Evolutionary conservation across 2,113 vertebrate genomes (phyloP).

Genomic region (Nycticryphes semicollaris): DNA sequence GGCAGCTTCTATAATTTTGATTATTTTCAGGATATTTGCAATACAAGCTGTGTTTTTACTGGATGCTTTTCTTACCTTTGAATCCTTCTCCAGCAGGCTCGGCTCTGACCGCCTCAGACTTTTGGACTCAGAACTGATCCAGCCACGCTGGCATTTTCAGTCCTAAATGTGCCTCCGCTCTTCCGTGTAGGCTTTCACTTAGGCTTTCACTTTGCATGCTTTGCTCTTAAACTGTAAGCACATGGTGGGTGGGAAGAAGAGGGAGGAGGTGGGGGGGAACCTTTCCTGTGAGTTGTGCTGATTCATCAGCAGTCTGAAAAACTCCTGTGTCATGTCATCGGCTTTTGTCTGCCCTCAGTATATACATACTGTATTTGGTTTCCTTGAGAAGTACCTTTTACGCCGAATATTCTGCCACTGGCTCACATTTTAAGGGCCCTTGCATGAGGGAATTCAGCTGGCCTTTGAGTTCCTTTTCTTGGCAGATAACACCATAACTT

Average conservation of each 20-base stretch:
- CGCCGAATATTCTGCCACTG: neutral
- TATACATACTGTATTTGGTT: neutral
- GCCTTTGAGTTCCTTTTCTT: slow-evolving; percentile 26
- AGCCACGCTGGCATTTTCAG: neutral
- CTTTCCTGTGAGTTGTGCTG: neutral
- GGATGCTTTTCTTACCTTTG: neutral
- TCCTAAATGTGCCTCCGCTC: neutral
- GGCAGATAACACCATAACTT: neutral
- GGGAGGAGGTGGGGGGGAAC: fast-evolving
- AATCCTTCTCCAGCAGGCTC: neutral
- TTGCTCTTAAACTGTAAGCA: neutral
- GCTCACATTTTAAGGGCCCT: neutral
- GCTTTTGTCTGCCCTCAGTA: neutral
- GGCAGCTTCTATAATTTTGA: neutral
- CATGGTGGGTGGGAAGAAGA: neutral
- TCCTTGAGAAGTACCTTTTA: neutral
- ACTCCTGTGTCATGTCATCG: neutral
- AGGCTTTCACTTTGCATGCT: neutral
- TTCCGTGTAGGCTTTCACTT: neutral
- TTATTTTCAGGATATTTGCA: neutral
- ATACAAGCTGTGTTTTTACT: neutral
- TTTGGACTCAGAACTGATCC: neutral
- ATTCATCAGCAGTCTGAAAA: neutral
- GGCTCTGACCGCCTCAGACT: neutral
- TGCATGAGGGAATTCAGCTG: neutral